Base-by-base conservation (phyloP, 2,888 invertebrate genomes). In the Amaurobius ferox region DNA sequence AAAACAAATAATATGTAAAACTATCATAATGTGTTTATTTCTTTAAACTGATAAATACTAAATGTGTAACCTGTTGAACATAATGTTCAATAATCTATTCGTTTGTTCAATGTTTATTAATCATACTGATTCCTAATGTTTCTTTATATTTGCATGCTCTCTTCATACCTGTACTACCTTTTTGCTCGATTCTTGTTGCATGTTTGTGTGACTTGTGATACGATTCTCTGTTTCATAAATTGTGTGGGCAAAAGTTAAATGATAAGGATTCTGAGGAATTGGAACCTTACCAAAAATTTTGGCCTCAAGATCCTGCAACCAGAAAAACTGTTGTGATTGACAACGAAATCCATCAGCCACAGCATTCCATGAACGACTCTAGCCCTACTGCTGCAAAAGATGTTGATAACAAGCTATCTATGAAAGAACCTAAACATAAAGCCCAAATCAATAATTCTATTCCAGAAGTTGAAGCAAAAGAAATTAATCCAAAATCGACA, bases 101-200 rank as follows among this genome's bases (percentile, higher is more conserved):
- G 32, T 66, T 66, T 64, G 64, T 64, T 3, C 13, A 29, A n/a
- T 28, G 29, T 28, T 29, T 66, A 3, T 32, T 35, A 1, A 30
- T 35, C 66, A 19, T 26, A 32, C 66, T 66, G 23, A 55, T 79
- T 29, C 74, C 35, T 76, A 62, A 61, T 74, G 23, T 61, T 62
- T 62, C 73, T 44, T 62, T 74, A 11, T 86, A 79, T 86, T 86
- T 86, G 79, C 79, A 79, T 86, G 86, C 72, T 40, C 64, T 79
- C 26, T 74, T 86, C 85, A 48, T 55, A 55, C 74, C 73, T 74
- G 26, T 23, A 62, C 32, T 79, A 70, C 39, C 86, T 44, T 55
- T 71, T 86, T 81, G 81, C 81, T 76, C 71, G 81, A 61, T 30
- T 78, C 9, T 86, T n/a, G n/a, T n/a, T 86, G 86, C 86, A 86